A percentile compares a stretch with the other conserved stretches of the same genome.
Evolutionary conservation across 2,797 vertebrate species (phyloP).

Genomic region (Kryptolebias ocellatus): DNA sequence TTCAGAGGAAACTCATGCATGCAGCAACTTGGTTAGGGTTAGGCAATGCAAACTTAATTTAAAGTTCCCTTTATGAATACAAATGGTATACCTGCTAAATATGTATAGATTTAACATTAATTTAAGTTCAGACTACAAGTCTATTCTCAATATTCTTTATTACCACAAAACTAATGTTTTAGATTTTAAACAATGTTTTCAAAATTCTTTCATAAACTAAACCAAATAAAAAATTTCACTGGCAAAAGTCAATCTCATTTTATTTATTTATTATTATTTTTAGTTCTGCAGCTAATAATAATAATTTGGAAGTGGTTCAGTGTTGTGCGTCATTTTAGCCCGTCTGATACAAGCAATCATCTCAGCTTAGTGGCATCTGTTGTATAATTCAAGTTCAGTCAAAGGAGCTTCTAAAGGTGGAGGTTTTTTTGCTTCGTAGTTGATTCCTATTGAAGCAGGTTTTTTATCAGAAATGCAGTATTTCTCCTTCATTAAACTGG

Average conservation of each 20-base stretch:
- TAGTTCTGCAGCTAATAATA: neutral
- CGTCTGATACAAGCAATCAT: constrained; percentile 18
- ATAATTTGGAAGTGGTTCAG: constrained; percentile 2
- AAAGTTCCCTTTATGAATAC: too few relatives aligned
- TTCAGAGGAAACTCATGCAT: too few relatives aligned
- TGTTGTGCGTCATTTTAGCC: neutral
- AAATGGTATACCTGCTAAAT: too few relatives aligned
- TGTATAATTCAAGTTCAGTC: constrained; percentile 4
- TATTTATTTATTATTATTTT: neutral
- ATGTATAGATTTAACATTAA: too few relatives aligned
- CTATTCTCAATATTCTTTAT: neutral
- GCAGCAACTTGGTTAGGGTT: too few relatives aligned
- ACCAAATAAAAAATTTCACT: neutral
- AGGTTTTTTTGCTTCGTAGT: constrained; percentile 19
- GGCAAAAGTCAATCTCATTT: neutral
- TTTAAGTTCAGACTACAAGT: neutral
- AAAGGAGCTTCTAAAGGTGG: constrained; percentile 3
- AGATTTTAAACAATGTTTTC: constrained; percentile 11
- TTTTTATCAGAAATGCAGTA: constrained; percentile 53
- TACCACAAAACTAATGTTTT: neutral
- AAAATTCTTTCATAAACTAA: constrained; percentile 3
- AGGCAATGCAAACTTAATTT: too few relatives aligned
- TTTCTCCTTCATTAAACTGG: constrained; percentile 33
- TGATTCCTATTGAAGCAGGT: constrained; percentile 32
- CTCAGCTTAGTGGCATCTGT: neutral